Conservation (phyloP, 2,888 invertebrate species). For the Cataglyphis livida region DNA sequence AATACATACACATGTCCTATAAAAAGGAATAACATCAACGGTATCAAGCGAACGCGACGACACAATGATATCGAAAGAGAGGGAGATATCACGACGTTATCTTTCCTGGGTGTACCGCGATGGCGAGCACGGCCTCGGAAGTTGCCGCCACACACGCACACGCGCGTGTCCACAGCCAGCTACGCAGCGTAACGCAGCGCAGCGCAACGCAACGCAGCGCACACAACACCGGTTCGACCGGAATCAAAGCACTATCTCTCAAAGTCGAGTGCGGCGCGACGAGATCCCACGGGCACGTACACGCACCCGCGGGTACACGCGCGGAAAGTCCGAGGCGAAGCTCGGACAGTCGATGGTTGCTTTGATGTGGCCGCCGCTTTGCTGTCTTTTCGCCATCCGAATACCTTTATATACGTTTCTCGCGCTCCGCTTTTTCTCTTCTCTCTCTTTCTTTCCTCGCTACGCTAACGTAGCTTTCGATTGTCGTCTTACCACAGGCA, state of each 20-base stretch:
- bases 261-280: conserved; percentile 48
- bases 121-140: conserved; percentile 40
- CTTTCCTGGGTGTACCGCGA: conserved; percentile 65
- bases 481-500: conserved; percentile 38
- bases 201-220: not conserved
- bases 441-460: conserved; percentile 14
- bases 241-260: conserved; percentile 78
- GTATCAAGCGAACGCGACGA: conserved; percentile 64
- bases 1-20: not conserved
- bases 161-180: conserved; percentile 41
- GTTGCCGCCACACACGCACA: conserved; percentile 52
- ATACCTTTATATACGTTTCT: conserved; percentile 77
- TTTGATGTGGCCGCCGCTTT: conserved; percentile 83
- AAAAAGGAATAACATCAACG: conserved; percentile 36
- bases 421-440: conserved; percentile 51
- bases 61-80: conserved; percentile 68
- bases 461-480: conserved; percentile 33
- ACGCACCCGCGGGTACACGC: conserved; percentile 71
- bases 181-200: conserved; percentile 68
- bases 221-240: conserved; percentile 81
- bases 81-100: conserved; percentile 73
- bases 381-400: conserved; percentile 81
- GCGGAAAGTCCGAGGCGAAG: conserved; percentile 77
- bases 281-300: conserved; percentile 70
- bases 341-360: conserved; percentile 81